A percentile compares a stretch with the other conserved stretches of the same genome.
Evolutionary conservation across 2,113 vertebrate genomes (phyloP).

Genomic region (Laticauda colubrina): DNA sequence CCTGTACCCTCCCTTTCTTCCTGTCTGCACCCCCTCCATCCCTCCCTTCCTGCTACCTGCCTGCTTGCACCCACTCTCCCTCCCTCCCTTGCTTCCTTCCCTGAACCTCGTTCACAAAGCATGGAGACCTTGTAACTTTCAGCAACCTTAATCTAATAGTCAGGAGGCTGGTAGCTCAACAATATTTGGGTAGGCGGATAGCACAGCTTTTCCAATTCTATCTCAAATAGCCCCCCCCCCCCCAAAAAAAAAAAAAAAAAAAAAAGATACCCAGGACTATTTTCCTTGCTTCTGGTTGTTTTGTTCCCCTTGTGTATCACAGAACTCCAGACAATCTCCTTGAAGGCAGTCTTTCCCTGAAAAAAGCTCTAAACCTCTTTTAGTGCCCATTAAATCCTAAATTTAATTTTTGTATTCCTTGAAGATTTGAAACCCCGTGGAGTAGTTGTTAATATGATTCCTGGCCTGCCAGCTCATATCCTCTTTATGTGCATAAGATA

Average conservation of each 20-base stretch:
- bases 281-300: neutral
- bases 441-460: conserved; percentile 92
- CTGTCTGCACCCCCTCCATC: too few species aligned
- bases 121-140: neutral
- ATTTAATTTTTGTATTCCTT: conserved; percentile 2
- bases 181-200: neutral
- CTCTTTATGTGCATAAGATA: conserved; percentile 95
- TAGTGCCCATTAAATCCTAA: neutral
- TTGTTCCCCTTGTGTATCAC: neutral
- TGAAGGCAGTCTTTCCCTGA: neutral
- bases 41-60: too few species aligned
- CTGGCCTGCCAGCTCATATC: conserved; percentile 84
- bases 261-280: neutral
- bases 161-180: neutral
- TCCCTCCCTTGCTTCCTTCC: too few species aligned
- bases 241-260: too few species aligned
- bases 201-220: neutral
- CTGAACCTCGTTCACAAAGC: neutral
- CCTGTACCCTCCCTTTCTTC: too few species aligned
- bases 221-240: too few species aligned
- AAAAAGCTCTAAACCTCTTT: neutral
- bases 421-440: conserved; percentile 90
- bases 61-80: too few species aligned
- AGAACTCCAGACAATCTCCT: neutral
- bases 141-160: neutral